A percentile compares a stretch with the other conserved stretches of the same genome.
These are phyloP conservation scores for Leptocoma aspasia DNA, from an alignment of 2,113 vertebrate species.

Conservation along the genomic window DNA sequence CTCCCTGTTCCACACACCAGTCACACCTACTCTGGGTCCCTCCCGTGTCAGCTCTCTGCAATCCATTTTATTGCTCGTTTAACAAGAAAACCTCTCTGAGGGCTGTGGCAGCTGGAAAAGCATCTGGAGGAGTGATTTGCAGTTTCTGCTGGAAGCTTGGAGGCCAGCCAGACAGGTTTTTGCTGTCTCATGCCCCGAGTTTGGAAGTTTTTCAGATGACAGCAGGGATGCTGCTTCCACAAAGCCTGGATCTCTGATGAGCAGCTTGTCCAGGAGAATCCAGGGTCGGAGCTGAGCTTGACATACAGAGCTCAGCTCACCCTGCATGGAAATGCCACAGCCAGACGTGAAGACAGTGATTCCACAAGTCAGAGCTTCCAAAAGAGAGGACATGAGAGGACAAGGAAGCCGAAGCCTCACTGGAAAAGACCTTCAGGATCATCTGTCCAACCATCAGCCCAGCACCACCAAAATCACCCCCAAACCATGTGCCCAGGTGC, in stretches of 20 bases:
- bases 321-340: not conserved
- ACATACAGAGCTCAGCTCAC: not conserved
- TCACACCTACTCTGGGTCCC: not conserved
- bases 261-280: not conserved
- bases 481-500: not conserved
- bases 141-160: not conserved
- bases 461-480: not conserved
- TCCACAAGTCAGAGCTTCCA: not conserved
- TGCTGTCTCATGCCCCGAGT: not conserved
- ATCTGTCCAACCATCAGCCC: not conserved
- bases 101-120: not conserved
- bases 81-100: not conserved
- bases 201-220: not conserved
- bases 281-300: accelerated
- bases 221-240: not conserved
- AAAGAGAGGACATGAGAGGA: not conserved
- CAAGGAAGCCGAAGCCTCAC: accelerated
- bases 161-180: not conserved
- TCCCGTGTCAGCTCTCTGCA: not conserved
- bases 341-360: not conserved
- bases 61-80: not conserved
- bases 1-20: not conserved
- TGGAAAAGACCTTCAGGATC: not conserved
- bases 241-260: not conserved
- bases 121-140: not conserved